Conservation (phyloP, 2,113 vertebrate species). For the Catharus bicknelli region DNA sequence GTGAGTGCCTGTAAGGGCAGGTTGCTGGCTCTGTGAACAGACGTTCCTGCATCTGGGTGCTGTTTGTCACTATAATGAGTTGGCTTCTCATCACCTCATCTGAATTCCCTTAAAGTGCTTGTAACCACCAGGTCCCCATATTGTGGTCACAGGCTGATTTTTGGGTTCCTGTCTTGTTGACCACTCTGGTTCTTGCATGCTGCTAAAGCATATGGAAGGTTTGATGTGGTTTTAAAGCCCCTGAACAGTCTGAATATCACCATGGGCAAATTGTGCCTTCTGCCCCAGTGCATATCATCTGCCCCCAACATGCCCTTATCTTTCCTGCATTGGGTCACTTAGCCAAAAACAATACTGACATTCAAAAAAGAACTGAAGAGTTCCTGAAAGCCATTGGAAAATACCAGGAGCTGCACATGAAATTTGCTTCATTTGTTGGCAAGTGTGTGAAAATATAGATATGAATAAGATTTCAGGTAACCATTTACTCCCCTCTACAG, state of each 20-base stretch:
- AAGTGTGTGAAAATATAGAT: background rate
- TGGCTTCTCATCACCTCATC: constrained; percentile 25
- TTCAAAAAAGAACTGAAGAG: background rate
- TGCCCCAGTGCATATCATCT: background rate
- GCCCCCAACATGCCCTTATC: fast-evolving
- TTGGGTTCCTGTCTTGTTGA: constrained; percentile 1
- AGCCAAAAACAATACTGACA: background rate
- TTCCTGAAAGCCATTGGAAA: background rate
- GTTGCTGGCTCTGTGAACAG: background rate
- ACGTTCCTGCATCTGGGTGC: background rate
- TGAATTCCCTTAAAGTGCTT: background rate
- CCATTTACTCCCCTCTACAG: background rate
- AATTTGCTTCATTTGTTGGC: background rate
- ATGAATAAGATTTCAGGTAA: background rate
- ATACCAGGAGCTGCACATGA: background rate
- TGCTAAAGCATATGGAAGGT: background rate
- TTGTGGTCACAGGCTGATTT: background rate
- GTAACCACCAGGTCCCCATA: background rate
- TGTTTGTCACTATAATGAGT: constrained; percentile 56
- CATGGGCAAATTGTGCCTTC: background rate
- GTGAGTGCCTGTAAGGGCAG: constrained; percentile 9
- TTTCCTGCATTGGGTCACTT: background rate
- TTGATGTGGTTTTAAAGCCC: background rate
- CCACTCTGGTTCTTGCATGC: background rate
- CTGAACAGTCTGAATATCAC: fast-evolving